Evolutionary conservation across 35 echinoderm and acorn worm species (phyloP), one percentile per base, ranked within the genome.

Genomic region (Lytechinus variegatus): DNA sequence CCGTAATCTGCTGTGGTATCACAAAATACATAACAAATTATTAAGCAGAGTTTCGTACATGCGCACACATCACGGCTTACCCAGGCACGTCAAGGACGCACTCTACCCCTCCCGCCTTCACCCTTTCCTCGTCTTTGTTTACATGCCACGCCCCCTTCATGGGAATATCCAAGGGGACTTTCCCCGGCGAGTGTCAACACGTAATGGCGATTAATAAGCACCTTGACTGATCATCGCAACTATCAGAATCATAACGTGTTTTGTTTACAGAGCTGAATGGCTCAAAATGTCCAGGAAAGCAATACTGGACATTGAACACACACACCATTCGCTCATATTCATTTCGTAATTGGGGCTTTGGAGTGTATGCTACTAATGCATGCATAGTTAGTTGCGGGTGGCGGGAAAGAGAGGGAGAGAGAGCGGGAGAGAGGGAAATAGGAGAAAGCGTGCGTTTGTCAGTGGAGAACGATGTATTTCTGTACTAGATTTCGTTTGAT

Each of bases 91-190:
- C 6, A 21, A 4, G 0, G 66, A 10, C 57, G 10, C 57, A 3
- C 57, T 16, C 57, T 24, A 16, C 19, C 3, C 66, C 66, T 79
- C 66, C 66, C 19, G 4, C 5, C 3, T 24, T 6, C 66, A 24
- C 66, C 66, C 19, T 24, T 21, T 3, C 61, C 11, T 79, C 66
- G 5, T 0, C 21, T 79, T 79, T 79, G 66, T 79, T 79, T 79
- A 79, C 66, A 71, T 71, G 61, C 61, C 61, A 79, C 66, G 66
- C 66, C 66, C 66, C 66, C 66, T 79, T n/a, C 66, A 79, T 79
- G 66, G 21, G 66, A 79, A 79, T 7, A 24, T 24, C 7, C 66
- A 79, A n/a, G 66, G 66, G 66, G 66, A 24, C 16, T 24, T 79
- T 79, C 21, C 66, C 66, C 57, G 10, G 66, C 66, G 66, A 24